Base-by-base conservation (phyloP, 2,888 invertebrate species). In the Allacma fusca region DNA sequence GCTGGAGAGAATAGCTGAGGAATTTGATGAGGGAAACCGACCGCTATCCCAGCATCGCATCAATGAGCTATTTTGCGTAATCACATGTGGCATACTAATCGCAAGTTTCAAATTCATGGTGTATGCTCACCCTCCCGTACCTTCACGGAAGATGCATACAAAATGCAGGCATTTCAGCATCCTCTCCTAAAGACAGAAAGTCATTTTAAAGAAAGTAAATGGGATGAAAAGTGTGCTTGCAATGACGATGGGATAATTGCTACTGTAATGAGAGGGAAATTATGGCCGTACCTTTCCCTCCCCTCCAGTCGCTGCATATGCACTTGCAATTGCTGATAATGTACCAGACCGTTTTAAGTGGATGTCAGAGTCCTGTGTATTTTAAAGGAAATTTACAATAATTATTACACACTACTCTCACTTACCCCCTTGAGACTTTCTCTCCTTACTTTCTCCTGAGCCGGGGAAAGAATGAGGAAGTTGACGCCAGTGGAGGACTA, bases 1-100 rank as follows among this genome's bases (percentile, higher is more conserved):
- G 5, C 50, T 50, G 50, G 1, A 50, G 5, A 50, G 50, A 50
- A 50, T 5, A 50, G 50, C 50, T 34, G 9, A 50, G 19, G 50
- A 50, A 50, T 19, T 50, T 50, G 19, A 50, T 50, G 50, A 50
- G 50, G 9, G 34, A 34, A 50, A 50, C 4, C 19, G 50, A 50
- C 50, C 19, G 16, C 50, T 34, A 4, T 34, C 34, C 34, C 5
- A 50, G 50, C 50, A 50, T 50, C 50, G n/a, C 50, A 50, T 50
- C 50, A 50, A 50, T 50, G 50, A 50, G 50, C 50, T 50, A 50
- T 50, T 50, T 50, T 50, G 16, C 50, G 50, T 50, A 50, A 50
- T 50, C 50, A 50, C 50, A 50, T 50, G 50, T 50, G 50, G 50
- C 50, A 50, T 50, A 50, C 50, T 50, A 50, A 50, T 50, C 50